These are phyloP conservation scores for Melanotaenia pygmaea DNA, from an alignment of 2,797 vertebrate species.

Conservation along the genomic window DNA sequence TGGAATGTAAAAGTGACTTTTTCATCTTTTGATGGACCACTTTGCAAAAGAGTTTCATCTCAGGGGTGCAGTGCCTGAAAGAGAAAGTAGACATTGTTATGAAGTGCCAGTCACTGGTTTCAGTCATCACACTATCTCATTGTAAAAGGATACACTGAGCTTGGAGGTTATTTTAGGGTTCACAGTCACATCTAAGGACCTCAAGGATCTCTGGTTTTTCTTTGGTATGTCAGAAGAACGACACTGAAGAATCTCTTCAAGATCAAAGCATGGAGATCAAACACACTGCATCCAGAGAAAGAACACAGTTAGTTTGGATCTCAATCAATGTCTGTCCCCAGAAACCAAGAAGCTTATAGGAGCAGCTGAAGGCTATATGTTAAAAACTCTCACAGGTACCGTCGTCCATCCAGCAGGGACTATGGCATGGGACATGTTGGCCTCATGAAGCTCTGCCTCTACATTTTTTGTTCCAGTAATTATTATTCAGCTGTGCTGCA, in stretches of 20 bases:
- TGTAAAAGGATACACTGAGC: constrained; percentile 69
- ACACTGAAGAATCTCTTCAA: constrained; percentile 72
- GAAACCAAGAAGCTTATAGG: constrained; percentile 23
- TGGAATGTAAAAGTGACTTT: constrained; percentile 21
- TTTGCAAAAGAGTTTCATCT: constrained; percentile 30
- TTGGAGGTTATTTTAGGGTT: constrained; percentile 68
- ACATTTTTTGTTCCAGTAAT: constrained; percentile 60
- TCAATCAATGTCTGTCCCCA: constrained; percentile 58
- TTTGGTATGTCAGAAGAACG: constrained; percentile 59
- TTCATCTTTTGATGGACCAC: constrained; percentile 20
- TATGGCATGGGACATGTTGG: constrained; percentile 12
- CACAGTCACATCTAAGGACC: constrained; percentile 66
- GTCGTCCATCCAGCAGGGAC: constrained; percentile 1
- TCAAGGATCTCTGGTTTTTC: constrained; percentile 63
- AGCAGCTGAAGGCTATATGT: constrained; percentile 23
- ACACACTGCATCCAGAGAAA: constrained; percentile 42
- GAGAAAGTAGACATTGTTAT: constrained; percentile 52
- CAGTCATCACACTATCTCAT: constrained; percentile 52
- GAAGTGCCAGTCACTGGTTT: constrained; percentile 64
- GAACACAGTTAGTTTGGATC: constrained; percentile 39
- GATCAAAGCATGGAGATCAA: constrained; percentile 76
- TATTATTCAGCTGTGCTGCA: constrained; percentile 71
- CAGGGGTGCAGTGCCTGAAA: constrained; percentile 24
- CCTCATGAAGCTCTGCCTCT: constrained; percentile 3
- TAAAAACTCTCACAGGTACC: constrained; percentile 28